Conservation (phyloP, 2,888 invertebrate genomes). For the Cheiracanthium punctorium region DNA sequence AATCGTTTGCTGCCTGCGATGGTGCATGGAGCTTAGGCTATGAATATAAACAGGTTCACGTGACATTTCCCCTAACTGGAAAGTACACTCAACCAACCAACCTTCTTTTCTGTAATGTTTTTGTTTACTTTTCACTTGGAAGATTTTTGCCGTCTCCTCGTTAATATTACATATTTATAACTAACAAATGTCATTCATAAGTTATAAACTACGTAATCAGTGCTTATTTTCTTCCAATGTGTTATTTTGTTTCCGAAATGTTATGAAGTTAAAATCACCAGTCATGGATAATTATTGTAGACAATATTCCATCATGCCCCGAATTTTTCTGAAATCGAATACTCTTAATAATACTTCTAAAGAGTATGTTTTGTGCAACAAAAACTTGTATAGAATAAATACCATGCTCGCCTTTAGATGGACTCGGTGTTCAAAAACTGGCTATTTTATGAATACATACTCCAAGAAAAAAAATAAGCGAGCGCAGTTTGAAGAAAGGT, state of each 20-base stretch:
- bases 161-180: too few species aligned
- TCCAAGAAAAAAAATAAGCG: slow-evolving; percentile 27
- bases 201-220: background rate
- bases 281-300: background rate
- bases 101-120: too few species aligned
- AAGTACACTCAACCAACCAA: too few species aligned
- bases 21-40: too few species aligned
- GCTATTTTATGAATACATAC: background rate
- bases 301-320: background rate
- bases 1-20: too few species aligned
- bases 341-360: background rate
- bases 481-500: slow-evolving; percentile 28
- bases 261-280: slow-evolving; percentile 13
- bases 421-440: slow-evolving; percentile 25
- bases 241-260: slow-evolving; percentile 14
- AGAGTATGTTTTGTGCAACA: background rate
- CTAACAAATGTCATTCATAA: slow-evolving; percentile 4
- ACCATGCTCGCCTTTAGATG: slow-evolving; percentile 30
- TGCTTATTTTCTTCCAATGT: slow-evolving; percentile 5
- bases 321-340: background rate
- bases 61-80: too few species aligned
- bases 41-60: too few species aligned
- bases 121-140: too few species aligned
- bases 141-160: too few species aligned
- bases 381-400: background rate